Evolutionary conservation across 1,140 invertebrate genomes (phyloP).

Genomic region (Halictus rubicundus): DNA sequence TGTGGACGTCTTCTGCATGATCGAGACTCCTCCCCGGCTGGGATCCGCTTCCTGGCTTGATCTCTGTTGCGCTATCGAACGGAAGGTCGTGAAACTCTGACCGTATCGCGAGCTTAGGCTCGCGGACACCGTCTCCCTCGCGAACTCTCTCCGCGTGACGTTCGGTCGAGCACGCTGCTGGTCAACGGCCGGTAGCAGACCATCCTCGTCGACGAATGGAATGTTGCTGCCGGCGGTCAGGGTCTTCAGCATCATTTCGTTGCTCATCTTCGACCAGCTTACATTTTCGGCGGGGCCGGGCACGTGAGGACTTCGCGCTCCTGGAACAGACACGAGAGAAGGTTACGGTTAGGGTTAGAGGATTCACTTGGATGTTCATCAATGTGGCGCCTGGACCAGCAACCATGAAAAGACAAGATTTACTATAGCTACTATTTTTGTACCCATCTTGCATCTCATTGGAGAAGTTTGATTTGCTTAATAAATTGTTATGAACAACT

Average conservation of each 20-base stretch:
- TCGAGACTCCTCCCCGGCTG: background rate
- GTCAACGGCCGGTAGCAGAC: background rate
- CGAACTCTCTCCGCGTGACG: conserved; percentile 42
- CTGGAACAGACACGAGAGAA: background rate
- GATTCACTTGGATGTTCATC: no score
- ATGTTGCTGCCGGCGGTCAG: conserved; percentile 48
- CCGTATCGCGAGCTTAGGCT: conserved; percentile 34
- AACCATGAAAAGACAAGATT: no score
- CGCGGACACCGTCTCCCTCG: conserved; percentile 27
- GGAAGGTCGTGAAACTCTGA: conserved; percentile 39
- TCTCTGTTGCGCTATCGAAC: conserved; percentile 4
- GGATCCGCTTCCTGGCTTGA: conserved; percentile 16
- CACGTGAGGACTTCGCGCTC: background rate
- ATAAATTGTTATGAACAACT: no score
- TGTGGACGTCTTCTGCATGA: conserved; percentile 13
- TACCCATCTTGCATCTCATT: no score
- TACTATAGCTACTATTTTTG: no score
- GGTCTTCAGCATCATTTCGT: conserved; percentile 56
- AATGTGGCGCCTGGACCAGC: no score
- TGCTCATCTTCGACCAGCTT: conserved; percentile 54
- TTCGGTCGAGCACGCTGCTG: conserved; percentile 24
- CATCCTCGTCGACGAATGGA: conserved; percentile 63
- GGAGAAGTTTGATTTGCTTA: no score
- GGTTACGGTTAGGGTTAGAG: no score
- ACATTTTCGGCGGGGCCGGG: conserved; percentile 2